phyloP scores from a whole-genome alignment of 2,888 invertebrate species.

The Drosophila stalkeri region DNA sequence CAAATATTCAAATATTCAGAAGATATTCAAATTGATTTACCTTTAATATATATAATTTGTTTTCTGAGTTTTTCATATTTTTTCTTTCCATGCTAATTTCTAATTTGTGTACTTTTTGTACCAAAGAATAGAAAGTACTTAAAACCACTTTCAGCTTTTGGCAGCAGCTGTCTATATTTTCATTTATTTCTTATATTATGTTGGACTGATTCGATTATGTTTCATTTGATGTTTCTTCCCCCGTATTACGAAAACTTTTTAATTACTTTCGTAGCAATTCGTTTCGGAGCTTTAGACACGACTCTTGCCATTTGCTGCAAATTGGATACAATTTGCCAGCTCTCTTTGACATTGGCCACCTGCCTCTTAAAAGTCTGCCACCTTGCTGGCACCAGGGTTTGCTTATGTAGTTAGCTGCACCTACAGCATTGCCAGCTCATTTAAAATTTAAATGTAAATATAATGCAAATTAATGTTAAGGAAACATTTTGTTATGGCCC shows the following conservation, averaged over 20 bases:
- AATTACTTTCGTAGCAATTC: slow-evolving; percentile 34
- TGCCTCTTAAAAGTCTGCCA: slow-evolving; percentile 12
- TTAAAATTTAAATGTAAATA: slow-evolving; percentile 72
- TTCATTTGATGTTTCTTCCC: slow-evolving; percentile 5
- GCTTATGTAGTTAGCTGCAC: slow-evolving; percentile 35
- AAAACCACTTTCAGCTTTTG: not conserved
- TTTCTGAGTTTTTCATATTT: not conserved
- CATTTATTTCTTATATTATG: not conserved
- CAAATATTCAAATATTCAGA: too few relatives aligned
- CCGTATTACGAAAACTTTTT: not conserved
- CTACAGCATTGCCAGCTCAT: slow-evolving; percentile 47
- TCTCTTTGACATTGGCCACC: slow-evolving; percentile 36
- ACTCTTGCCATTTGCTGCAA: slow-evolving; percentile 13
- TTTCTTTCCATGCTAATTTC: not conserved
- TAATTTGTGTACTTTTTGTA: not conserved
- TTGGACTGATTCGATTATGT: slow-evolving; percentile 2
- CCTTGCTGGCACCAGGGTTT: not conserved
- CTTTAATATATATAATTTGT: too few relatives aligned
- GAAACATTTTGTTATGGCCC: slow-evolving; percentile 65
- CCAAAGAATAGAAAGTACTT: not conserved
- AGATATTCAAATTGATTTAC: too few relatives aligned
- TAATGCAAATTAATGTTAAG: slow-evolving; percentile 76
- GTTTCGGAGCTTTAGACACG: slow-evolving; percentile 16
- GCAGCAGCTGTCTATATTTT: not conserved
- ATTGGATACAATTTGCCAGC: slow-evolving; percentile 25